Base-by-base conservation (phyloP, 2,888 invertebrate genomes). In the Odontothrips loti region DNA sequence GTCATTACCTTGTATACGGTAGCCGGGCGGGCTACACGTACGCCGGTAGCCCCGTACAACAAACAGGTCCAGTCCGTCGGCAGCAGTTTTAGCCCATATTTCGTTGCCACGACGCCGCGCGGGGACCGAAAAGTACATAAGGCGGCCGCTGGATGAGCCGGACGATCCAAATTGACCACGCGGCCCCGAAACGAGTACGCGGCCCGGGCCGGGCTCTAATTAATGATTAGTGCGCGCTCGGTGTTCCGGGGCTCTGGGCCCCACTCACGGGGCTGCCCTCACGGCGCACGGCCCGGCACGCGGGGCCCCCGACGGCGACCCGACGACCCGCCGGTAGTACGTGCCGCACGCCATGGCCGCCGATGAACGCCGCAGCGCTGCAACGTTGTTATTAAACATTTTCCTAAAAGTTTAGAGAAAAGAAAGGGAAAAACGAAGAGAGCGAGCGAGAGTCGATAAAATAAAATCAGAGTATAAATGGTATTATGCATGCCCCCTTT, bases 1-100 rank as follows among this genome's bases (percentile, higher is more conserved):
- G 23, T 75, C 68, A 75, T 75, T 75, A 75, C 68, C 68, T 75
- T 75, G 68, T 75, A 75, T 75, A 75, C 68, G 68, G 68, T 75
- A 75, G 68, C 68, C 23, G 27, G 68, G 23, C 9, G 11, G 68
- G 34, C 3, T 43, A 43, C 34, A 43, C 34, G 34, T 43, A 43
- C 68, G 68, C 68, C 68, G 68, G 68, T 75, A 75, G 68, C 68
- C 27, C 58, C 58, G 58, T 58, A 43, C 34, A 58, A 58, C 68
- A 75, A 75, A 75, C 68, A 75, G 68, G 68, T 75, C 23, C 68
- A 75, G 10, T n/a, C n/a, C 12, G 51, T 12, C 17, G 58, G 12
- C 17, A 58, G 58, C 58, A 17, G 58, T 75, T 75, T 75, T 75
- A 27, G 68, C 68, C 68, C 68, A 75, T 75, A 75, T 75, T 12